phyloP scores from a whole-genome alignment of 1,140 invertebrate genomes.

The Periplaneta americana region DNA sequence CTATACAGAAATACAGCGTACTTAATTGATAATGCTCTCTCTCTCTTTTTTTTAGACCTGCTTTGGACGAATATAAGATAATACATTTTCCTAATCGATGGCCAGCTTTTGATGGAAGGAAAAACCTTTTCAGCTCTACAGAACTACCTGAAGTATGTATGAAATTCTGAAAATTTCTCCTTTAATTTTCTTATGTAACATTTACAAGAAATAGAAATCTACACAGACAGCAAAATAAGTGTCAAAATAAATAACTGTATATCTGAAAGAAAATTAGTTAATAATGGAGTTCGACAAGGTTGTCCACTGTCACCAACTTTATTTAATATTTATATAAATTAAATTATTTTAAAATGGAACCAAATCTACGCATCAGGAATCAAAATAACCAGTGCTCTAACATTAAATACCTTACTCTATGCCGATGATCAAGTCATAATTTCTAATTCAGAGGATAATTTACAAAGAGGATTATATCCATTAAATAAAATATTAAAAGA shows the following conservation, averaged over 20 bases:
- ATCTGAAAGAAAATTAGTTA: too few species aligned
- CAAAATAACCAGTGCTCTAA: too few species aligned
- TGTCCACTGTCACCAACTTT: background rate
- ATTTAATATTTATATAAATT: background rate
- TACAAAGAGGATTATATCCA: background rate
- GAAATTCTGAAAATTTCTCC: background rate
- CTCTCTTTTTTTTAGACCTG: background rate
- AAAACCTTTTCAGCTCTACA: conserved; percentile 50
- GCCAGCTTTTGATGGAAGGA: conserved; percentile 68
- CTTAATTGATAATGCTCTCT: too few species aligned
- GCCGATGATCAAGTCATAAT: too few species aligned
- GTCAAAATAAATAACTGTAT: background rate
- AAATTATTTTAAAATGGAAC: too few species aligned
- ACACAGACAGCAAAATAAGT: background rate
- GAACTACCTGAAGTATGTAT: conserved; percentile 24
- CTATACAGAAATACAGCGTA: too few species aligned
- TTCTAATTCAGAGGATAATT: too few species aligned
- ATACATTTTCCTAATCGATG: conserved; percentile 28
- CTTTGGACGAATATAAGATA: conserved; percentile 31
- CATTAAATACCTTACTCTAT: too few species aligned
- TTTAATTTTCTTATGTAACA: background rate
- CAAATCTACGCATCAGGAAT: too few species aligned
- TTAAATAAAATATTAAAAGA: too few species aligned
- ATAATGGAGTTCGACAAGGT: too few species aligned
- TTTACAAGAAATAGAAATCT: background rate